Evolutionary conservation across 2,113 vertebrate species (phyloP).

Genomic region (Chlorocebus sabaeus): DNA sequence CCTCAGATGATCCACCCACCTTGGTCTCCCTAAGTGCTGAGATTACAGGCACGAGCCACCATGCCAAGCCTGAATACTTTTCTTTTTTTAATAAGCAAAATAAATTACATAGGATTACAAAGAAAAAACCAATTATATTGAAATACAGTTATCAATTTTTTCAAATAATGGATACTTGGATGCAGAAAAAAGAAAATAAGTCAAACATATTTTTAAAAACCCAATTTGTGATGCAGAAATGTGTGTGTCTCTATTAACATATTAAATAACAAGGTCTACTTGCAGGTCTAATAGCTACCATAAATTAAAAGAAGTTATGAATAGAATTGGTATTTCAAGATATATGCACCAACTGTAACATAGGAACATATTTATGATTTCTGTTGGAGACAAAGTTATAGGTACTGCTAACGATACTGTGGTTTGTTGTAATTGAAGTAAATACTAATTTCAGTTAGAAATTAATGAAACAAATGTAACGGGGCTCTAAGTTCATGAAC

Average conservation of each 20-base stretch:
- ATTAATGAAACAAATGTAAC: not conserved
- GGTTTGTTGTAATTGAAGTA: not conserved
- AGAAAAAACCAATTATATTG: not conserved
- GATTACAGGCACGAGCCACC: too few species aligned
- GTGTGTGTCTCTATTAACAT: not conserved
- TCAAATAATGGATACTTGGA: not conserved
- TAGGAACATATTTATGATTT: not conserved
- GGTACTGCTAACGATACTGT: not conserved
- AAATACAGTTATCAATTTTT: not conserved
- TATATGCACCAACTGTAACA: not conserved
- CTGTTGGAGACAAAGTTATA: not conserved
- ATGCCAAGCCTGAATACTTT: not conserved
- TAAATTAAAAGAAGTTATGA: not conserved
- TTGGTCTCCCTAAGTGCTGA: too few species aligned
- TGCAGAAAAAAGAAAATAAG: too few species aligned
- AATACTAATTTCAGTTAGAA: not conserved
- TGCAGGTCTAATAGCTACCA: not conserved
- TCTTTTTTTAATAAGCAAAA: not conserved
- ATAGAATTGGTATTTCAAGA: not conserved
- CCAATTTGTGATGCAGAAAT: not conserved
- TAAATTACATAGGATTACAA: not conserved
- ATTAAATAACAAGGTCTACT: not conserved
- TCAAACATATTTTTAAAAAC: not conserved
- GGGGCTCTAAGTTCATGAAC: not conserved
- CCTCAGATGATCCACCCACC: too few species aligned